Conservation (phyloP, 1,140 invertebrate species). For the Physella acuta region DNA sequence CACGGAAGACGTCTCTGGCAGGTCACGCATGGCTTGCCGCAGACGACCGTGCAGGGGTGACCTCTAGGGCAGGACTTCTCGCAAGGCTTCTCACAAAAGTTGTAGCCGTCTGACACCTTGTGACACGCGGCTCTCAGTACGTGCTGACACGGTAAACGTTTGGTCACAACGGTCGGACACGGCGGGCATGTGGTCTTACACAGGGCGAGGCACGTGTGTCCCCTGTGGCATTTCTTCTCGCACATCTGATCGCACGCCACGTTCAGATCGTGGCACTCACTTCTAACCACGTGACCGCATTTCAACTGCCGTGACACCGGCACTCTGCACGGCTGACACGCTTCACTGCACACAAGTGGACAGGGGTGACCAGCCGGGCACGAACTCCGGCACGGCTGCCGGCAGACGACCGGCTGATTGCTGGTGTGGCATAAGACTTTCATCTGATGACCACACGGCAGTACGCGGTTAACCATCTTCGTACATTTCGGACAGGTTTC, state of each 20-base stretch:
- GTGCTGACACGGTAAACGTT: constrained; percentile 64
- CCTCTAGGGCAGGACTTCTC: constrained; percentile 63
- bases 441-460: neutral
- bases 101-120: constrained; percentile 64
- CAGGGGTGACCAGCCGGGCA: constrained; percentile 57
- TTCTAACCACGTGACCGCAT: constrained; percentile 6
- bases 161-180: constrained; percentile 64
- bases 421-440: neutral
- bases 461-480: neutral
- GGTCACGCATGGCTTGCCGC: constrained; percentile 66
- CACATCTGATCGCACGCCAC: constrained; percentile 68
- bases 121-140: constrained; percentile 63
- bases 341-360: constrained; percentile 32
- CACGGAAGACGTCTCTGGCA: constrained; percentile 3
- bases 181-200: constrained; percentile 68
- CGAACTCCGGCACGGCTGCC: constrained; percentile 37
- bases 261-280: constrained; percentile 56
- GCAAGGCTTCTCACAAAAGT: constrained; percentile 56
- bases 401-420: neutral
- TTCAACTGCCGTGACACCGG: neutral
- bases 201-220: constrained; percentile 25
- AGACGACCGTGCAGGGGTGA: constrained; percentile 67
- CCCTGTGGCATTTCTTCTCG: constrained; percentile 64
- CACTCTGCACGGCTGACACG: constrained; percentile 67
- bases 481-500: neutral